Percentiles rank a stretch among this genome's conserved stretches.
Evolutionary conservation across 2,113 vertebrate genomes (phyloP).

Genomic region (Lampris incognitus): DNA sequence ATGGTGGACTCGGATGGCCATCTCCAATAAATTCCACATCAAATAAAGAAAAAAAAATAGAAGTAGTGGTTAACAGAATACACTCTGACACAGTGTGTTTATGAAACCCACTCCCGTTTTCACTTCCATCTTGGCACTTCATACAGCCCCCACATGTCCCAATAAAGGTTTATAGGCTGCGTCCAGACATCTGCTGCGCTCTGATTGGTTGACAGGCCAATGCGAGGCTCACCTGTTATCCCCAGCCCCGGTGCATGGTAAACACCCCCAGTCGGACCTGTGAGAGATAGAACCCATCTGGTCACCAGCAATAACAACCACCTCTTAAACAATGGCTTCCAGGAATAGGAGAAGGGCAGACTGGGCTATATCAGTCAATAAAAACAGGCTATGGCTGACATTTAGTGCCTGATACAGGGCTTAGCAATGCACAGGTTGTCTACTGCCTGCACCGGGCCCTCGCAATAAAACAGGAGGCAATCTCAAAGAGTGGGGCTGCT

Average conservation of each 20-base stretch:
- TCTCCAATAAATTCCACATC: constrained; percentile 35
- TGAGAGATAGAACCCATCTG: constrained; percentile 83
- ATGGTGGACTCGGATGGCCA: not conserved
- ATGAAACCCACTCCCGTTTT: constrained; percentile 54
- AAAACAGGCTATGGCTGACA: constrained; percentile 84
- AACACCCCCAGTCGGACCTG: constrained; percentile 81
- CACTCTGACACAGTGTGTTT: constrained; percentile 68
- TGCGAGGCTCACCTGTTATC: constrained; percentile 82
- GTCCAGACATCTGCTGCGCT: constrained; percentile 70
- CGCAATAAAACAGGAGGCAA: constrained; percentile 82
- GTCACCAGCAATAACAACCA: constrained; percentile 82
- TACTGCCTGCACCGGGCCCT: constrained; percentile 59
- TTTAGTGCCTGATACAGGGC: constrained; percentile 77
- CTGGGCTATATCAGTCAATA: constrained; percentile 81
- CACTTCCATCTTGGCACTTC: constrained; percentile 36
- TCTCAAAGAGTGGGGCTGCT: constrained; percentile 62
- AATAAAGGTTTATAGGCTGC: constrained; percentile 83
- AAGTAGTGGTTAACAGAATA: constrained; percentile 16
- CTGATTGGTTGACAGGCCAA: constrained; percentile 69
- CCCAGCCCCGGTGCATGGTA: constrained; percentile 79
- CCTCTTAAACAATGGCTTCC: constrained; percentile 82
- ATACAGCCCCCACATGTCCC: constrained; percentile 71
- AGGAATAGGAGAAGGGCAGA: constrained; percentile 81
- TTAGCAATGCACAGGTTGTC: constrained; percentile 69
- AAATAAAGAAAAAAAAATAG: constrained; percentile 41